These are phyloP conservation scores for Ceryle rudis DNA, from an alignment of 2,797 vertebrate genomes.

Conservation along the genomic window DNA sequence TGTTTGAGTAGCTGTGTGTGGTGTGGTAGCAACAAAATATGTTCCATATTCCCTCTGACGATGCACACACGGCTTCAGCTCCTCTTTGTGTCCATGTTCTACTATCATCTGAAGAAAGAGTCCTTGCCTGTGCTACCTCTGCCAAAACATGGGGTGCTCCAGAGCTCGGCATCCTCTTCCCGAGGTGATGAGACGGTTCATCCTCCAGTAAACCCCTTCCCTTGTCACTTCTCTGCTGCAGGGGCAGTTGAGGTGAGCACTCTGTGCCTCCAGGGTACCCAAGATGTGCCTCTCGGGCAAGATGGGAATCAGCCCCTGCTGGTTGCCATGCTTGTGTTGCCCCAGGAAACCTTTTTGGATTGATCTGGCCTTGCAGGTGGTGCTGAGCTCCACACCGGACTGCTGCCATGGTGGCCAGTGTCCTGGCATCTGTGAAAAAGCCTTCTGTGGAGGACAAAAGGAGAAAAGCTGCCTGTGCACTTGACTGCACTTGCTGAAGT, in stretches of 20 bases:
- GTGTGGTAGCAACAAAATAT: neutral
- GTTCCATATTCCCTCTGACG: neutral
- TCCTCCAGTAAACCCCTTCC: neutral
- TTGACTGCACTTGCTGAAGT: conserved; percentile 31
- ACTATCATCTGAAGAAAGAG: neutral
- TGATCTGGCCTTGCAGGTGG: neutral
- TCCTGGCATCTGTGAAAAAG: neutral
- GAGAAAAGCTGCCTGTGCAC: neutral
- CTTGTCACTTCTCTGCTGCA: neutral
- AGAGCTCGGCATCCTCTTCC: neutral
- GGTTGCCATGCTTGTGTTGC: neutral
- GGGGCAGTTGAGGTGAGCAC: neutral
- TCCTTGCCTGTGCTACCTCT: neutral
- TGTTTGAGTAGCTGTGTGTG: neutral
- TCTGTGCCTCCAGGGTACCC: neutral
- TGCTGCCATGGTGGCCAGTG: neutral
- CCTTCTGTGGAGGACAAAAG: neutral
- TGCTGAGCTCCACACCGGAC: neutral
- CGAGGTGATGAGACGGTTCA: neutral
- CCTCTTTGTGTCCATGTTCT: neutral
- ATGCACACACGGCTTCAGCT: neutral
- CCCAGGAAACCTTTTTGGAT: neutral
- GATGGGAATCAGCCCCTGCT: fast-evolving
- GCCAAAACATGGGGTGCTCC: fast-evolving
- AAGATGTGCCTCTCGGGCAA: neutral